phyloP scores from a whole-genome alignment of 2,888 invertebrate genomes.

The Coenonympha glycerion region DNA sequence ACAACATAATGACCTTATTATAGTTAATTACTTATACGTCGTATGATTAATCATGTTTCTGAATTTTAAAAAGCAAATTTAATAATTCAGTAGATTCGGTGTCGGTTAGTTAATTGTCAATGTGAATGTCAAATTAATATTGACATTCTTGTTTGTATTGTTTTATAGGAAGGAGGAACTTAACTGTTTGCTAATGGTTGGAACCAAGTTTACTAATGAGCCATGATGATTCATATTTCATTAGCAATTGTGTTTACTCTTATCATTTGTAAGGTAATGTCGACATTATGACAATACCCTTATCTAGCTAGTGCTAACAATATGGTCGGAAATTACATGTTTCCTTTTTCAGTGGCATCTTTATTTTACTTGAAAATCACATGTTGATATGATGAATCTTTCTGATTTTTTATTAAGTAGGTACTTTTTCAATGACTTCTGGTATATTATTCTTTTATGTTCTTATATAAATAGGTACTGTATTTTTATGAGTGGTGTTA shows the following conservation, averaged over 20 bases:
- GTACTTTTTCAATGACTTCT: no score
- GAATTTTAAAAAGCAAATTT: background rate
- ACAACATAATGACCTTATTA: conserved; percentile 2
- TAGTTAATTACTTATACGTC: background rate
- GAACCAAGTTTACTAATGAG: conserved; percentile 2
- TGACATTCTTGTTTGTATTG: background rate
- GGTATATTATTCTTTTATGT: no score
- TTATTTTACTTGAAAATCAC: no score
- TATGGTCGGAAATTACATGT: background rate
- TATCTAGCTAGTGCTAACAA: background rate
- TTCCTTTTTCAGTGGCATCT: background rate
- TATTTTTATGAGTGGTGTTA: background rate
- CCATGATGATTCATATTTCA: background rate
- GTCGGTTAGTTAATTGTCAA: background rate
- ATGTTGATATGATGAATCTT: no score
- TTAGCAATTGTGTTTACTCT: background rate
- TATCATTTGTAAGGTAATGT: background rate
- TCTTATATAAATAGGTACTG: no score
- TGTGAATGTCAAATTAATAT: background rate
- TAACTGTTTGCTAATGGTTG: background rate
- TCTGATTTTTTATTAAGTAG: no score
- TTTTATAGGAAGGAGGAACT: background rate
- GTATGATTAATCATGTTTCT: background rate
- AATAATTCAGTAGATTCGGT: background rate
- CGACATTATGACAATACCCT: background rate